Percentiles rank a stretch among this genome's conserved stretches.
phyloP scores from a whole-genome alignment of 2,888 invertebrate genomes.

The Mesorhabditis belari region DNA sequence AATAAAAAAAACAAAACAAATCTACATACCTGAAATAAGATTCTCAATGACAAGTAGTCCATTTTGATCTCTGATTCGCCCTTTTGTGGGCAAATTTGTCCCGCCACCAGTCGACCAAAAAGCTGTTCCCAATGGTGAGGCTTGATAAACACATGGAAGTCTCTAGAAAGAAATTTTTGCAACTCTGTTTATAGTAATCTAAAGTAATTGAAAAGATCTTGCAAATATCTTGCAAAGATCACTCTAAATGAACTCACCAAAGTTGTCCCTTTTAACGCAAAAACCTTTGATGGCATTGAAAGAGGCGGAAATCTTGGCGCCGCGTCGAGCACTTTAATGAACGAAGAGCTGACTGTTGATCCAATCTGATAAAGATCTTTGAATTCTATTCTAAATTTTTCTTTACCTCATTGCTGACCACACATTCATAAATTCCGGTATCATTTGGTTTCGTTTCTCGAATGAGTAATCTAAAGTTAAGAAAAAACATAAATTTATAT shows the following conservation, averaged over 20 bases:
- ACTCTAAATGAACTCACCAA: slow-evolving; percentile 16
- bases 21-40: slow-evolving; percentile 9
- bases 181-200: not conserved
- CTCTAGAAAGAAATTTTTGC: slow-evolving; percentile 11
- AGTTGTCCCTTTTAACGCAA: slow-evolving; percentile 32
- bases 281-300: slow-evolving; percentile 40
- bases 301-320: slow-evolving; percentile 40
- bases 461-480: slow-evolving; percentile 20
- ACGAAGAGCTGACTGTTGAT: slow-evolving; percentile 22
- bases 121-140: slow-evolving; percentile 33
- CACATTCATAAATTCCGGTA: slow-evolving; percentile 40
- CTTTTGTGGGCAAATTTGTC: slow-evolving; percentile 11
- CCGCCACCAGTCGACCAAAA: slow-evolving; percentile 38
- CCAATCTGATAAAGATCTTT: not conserved
- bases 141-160: slow-evolving; percentile 44
- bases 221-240: too few relatives aligned
- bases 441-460: slow-evolving; percentile 19
- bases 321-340: slow-evolving; percentile 32
- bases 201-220: too few relatives aligned
- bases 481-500: not conserved
- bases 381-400: not conserved
- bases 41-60: slow-evolving; percentile 26
- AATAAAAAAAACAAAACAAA: not conserved
- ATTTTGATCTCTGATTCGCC: slow-evolving; percentile 23
- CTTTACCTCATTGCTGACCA: slow-evolving; percentile 28